Evolutionary conservation across 2,113 vertebrate genomes (phyloP).

Genomic region (Gallinago jamesoni): DNA sequence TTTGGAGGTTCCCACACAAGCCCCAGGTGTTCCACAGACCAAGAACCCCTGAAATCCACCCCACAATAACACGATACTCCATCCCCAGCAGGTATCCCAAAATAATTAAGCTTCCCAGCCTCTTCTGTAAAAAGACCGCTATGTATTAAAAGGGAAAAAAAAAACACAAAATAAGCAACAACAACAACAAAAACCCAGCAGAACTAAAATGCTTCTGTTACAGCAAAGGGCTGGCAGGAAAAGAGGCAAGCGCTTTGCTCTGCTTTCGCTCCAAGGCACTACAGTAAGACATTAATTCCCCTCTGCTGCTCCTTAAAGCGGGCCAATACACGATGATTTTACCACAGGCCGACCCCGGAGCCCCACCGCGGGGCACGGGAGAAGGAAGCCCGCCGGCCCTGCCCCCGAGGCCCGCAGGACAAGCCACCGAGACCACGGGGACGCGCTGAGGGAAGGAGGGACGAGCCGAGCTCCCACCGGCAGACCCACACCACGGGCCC

Average conservation of each 20-base stretch:
- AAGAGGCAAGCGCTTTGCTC: not conserved
- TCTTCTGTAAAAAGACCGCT: not conserved
- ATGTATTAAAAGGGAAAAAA: rapidly evolving
- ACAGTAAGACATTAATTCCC: rapidly evolving
- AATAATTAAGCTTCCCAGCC: rapidly evolving
- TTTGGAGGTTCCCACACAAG: rapidly evolving
- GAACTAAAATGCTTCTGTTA: not conserved
- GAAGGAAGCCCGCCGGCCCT: not conserved
- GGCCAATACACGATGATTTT: not conserved
- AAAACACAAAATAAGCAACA: too few species aligned
- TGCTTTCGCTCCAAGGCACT: not conserved
- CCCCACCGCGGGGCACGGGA: not conserved
- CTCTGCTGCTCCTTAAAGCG: not conserved
- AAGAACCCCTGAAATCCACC: rapidly evolving
- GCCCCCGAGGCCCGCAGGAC: not conserved
- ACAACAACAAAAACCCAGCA: too few species aligned
- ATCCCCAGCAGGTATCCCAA: not conserved
- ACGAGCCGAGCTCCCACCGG: too few species aligned
- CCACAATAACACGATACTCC: rapidly evolving
- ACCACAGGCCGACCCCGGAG: not conserved
- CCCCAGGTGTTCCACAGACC: rapidly evolving
- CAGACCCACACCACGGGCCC: not conserved
- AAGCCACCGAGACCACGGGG: not conserved
- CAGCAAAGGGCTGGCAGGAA: not conserved
- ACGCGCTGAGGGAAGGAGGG: not conserved